Base-by-base conservation (phyloP, 2,797 vertebrate genomes). In the Ficedula albicollis region DNA sequence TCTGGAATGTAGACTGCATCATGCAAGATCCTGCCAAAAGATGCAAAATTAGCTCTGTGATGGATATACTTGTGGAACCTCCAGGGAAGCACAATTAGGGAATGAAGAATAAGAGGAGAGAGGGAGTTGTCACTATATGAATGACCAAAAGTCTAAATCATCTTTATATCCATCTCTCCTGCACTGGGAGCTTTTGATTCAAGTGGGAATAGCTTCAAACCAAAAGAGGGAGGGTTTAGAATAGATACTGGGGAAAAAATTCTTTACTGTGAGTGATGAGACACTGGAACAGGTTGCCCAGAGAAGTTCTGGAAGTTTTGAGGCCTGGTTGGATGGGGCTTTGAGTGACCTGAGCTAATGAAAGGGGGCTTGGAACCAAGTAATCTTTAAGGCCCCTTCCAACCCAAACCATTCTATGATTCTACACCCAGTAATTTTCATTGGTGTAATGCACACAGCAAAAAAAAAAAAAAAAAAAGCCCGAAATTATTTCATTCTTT, bases 1-100 rank as follows among this genome's bases (percentile, higher is more conserved):
- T 96, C 86, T 89, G 92, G 91, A 93, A 95, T 81, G 87, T 76
- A 94, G 88, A 88, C 90, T 94, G 92, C 87, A 93, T 95, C 93
- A 84, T 58, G 62, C 29, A 79, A 89, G 78, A 58, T 93, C 63
- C 56, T 95, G 94, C 90, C 95, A 97, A 95, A 94, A 94, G 84
- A 84, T 80, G 88, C 90, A 94, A 92, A 96, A 95, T 93, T 95
- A 94, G 95, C 74, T 64, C 67, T 64, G 56, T 0, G 0, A 79
- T 76, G 81, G 87, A 82, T 93, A 93, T 74, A 90, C 67, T 94
- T 89, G 51, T 92, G 67, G n/a, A 93, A 41, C 49, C 79, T 83
- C 78, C 34, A 80, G 73, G 64, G 84, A 91, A 92, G 52, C 39
- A 84, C 85, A 94, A 87, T 73, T 91, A 96, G 23, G 14, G 83